Evolutionary conservation across 35 echinoderm and acorn worm genomes (phyloP), one percentile per base, ranked within the genome.

Genomic region (Eucidaris tribuloides): DNA sequence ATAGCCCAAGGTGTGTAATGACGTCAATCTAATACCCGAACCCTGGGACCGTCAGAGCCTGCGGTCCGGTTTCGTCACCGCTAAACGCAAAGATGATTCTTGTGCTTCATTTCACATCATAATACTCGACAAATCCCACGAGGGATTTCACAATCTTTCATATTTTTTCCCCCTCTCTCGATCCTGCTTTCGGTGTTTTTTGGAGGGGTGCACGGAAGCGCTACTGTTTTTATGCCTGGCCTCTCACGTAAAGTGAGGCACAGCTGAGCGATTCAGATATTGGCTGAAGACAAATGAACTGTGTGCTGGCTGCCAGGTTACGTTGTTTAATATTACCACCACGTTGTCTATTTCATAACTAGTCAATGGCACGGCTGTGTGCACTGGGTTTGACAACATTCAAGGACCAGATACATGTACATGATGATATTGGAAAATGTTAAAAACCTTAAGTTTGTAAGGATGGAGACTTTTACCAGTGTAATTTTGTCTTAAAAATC

Each of bases 1-100:
- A 74, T 74, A 74, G 44, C 41, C 66, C 35, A 74, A 74, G 68
- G 68, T 74, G 68, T 74, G 38, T 36, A 20, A 74, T 74, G 68
- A 74, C 68, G 68, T 74, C 68, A 74, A 74, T 74, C 28, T 74
- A 74, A 74, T 74, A 44, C 68, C 30, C 36, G 2, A 20, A 74
- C 68, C 68, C 68, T 74, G 68, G 68, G 68, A 74, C 7, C 24
- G 15, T n/a, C 48, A 9, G 9, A 52, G 48, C 9, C 48, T 52
- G 9, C 48, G 48, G 48, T 52, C 48, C 48, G 9, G 9, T n/a
- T n/a, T n/a, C n/a, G n/a, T n/a, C n/a, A n/a, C n/a, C n/a, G n/a
- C n/a, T n/a, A 59, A 1, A 59, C 20, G 30, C 19, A 20, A 1
- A 58, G 19, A 59, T 24, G 30, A 15, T 74, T 74, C 68, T 74